Base-by-base conservation (phyloP, 1,140 invertebrate species). In the Drosophila burlai region DNA sequence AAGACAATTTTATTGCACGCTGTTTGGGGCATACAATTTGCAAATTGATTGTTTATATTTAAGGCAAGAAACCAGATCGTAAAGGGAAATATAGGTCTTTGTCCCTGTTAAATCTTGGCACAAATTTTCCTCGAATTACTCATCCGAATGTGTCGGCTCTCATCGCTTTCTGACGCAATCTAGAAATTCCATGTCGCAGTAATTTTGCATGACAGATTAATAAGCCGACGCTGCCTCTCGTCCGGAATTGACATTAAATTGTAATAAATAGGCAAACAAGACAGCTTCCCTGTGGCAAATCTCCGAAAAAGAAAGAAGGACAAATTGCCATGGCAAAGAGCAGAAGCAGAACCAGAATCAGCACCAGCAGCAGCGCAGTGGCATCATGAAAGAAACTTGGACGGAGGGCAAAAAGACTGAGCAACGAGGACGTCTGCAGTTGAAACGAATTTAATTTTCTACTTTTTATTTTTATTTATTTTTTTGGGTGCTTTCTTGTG, bases 381-480 rank as follows among this genome's bases (percentile, higher is more conserved):
- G 67, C 36, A 67, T 67, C 38, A 50, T 64, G 46, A 40, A 54
- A 54, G 36, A 58, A 63, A n/a, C 42, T 64, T 57, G 47, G 64
- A 45, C 45, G 38, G 38, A 16, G 46, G 58, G 59, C 43, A 66
- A 80, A 62, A 76, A 84, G 76, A 79, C 80, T 87, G 83, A 68
- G 77, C 73, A 60, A 50, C 58, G 26, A 46, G 24, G 34, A 55
- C 72, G 84, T 89, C 84, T 87, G 84, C 85, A 87, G 77, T 89
- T 87, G 84, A 87, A 87, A 83, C 66, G 74, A 87, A 87, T 87
- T 87, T 87, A 87, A 87, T 87, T 87, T 87, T 87, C 84, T 89
- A 81, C 84, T 80, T 80, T 72, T 89, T 74, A 62, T 71, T 69
- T 76, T 31, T 61, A n/a, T 69, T 66, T 81, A 36, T 55, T 72